Base-by-base conservation (phyloP, 2,113 vertebrate genomes). In the Rissa tridactyla region DNA sequence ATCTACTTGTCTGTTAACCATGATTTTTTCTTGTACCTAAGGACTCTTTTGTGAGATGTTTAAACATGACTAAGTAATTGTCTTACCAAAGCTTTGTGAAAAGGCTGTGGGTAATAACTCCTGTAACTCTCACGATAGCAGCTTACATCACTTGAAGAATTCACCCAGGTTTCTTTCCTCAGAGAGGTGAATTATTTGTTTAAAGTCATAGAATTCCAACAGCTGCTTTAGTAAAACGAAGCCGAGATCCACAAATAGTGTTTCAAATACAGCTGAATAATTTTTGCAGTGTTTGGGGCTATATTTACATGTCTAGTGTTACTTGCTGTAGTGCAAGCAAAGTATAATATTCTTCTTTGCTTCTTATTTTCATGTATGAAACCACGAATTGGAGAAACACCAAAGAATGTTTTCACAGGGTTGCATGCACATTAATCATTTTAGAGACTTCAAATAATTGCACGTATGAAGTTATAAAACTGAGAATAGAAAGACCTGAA, bases 371-470 rank as follows among this genome's bases (percentile, higher is more conserved):
- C 82, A 65, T 95, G 52, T 92, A 92, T 86, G 80, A 95, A 93
- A 96, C 90, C 92, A 70, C 72, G 96, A 96, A 68, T 68, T 94
- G 86, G 82, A 97, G 92, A 54, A 93, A 81, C 82, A 97, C 72
- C 64, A 94, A 94, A 81, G 68, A 95, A 73, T 78, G 51, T 92
- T 95, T 94, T 88, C 77, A 84, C 36, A 89, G 69, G 46, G 14
- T 64, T 96, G 70, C 47, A 83, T 68, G 76, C 60, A 88, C 86
- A 93, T 95, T 95, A 95, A 92, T 95, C 80, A 92, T 84, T 78
- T 88, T 69, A 95, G 49, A 93, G 44, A 93, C 86, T 96, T 96
- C 92, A 96, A 94, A 96, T 60, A 95, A 47, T 78, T 72, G 44
- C 27, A 77, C 46, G 66, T 85, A 85, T 6, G 4, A 82, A 10